Base-by-base conservation (phyloP, 2,113 vertebrate species). In the Anguilla rostrata region DNA sequence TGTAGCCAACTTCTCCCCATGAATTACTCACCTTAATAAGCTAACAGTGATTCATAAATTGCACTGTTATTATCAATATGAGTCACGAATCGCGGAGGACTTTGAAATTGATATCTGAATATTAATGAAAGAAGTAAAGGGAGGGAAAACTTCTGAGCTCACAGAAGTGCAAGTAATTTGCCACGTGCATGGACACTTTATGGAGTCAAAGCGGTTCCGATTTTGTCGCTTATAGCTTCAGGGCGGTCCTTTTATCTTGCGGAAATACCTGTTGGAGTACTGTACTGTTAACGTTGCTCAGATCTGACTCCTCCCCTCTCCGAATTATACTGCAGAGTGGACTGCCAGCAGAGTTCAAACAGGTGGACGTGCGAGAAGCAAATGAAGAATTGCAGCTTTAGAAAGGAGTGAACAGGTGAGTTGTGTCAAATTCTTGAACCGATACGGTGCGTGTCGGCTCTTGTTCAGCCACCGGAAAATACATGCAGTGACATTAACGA, bases 201-300 rank as follows among this genome's bases (percentile, higher is more conserved):
- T 20, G n/a, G 63, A n/a, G 26, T 9, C 6, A 22, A 71, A 29
- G 34, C 71, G 7, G 26, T 29, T 75, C n/a, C 26, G n/a, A 34
- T 75, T 29, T 75, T 75, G 5, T 75, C 22, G 71, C 78, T 8
- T 66, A n/a, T 75, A 78, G 75, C n/a, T 39, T 39, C 75, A 39
- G 75, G 34, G 12, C 78, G 34, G 34, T 18, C 39, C 18, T 39
- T 14, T 7, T 40, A 79, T 34, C 63, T n/a, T 71, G 63, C 63
- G 63, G 63, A 79, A 79, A 79, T 80, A 80, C 78, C 78, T 80
- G 78, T 80, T 80, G 34, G 71, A 80, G 78, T 80, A 41, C 40
- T 80, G 40, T 40, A 41, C 5, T 75, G 71, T 75, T 40, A 41
- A 80, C 15, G 41, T 14, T 1, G 78, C 20, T 41, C 66, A 34